These are phyloP conservation scores for Xiphophorus maculatus DNA, from an alignment of 2,113 vertebrate genomes.

Conservation along the genomic window DNA sequence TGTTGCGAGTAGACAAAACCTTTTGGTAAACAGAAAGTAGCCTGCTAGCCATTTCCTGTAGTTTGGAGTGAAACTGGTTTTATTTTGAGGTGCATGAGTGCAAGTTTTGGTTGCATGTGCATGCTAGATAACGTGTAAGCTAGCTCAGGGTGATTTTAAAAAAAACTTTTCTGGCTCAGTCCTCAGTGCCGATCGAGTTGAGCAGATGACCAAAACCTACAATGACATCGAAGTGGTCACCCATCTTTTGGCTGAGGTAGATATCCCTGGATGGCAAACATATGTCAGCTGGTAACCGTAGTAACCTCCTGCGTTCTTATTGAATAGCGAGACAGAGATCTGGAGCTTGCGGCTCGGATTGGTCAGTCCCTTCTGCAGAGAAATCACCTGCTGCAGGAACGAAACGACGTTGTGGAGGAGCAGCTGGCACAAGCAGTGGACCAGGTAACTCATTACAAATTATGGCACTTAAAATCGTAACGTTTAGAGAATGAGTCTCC, in stretches of 20 bases:
- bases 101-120: constrained; percentile 20
- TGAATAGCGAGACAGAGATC: constrained; percentile 90
- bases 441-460: constrained; percentile 78
- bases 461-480: not conserved
- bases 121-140: not conserved
- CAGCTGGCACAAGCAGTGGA: constrained; percentile 91
- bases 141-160: not conserved
- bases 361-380: constrained; percentile 95
- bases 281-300: not conserved
- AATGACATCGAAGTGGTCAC: constrained; percentile 93
- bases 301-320: constrained; percentile 22
- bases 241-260: constrained; percentile 93
- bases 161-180: constrained; percentile 72
- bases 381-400: constrained; percentile 90
- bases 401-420: constrained; percentile 93
- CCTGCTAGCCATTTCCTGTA: constrained; percentile 19
- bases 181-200: constrained; percentile 85
- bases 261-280: rapidly evolving
- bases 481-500: not conserved
- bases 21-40: not conserved
- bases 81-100: constrained; percentile 1
- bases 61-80: constrained; percentile 2
- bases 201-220: constrained; percentile 90
- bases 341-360: constrained; percentile 96
- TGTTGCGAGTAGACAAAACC: not conserved